Evolutionary conservation across 2,888 invertebrate genomes (phyloP).

Genomic region (Gibbula magus): DNA sequence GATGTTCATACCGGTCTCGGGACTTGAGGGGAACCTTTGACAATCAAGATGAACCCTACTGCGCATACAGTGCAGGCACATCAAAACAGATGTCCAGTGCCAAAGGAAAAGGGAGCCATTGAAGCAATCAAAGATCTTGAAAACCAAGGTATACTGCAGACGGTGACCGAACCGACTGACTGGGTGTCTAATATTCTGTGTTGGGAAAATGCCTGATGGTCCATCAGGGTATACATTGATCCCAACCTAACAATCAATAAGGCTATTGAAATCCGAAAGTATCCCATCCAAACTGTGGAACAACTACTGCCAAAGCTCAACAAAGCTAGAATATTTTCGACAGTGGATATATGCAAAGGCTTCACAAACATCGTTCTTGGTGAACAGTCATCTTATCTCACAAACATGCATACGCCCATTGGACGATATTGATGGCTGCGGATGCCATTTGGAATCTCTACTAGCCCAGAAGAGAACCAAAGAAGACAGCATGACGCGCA

Average conservation of each 20-base stretch:
- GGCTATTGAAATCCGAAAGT: neutral
- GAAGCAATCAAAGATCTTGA: too few species aligned
- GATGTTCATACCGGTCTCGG: too few species aligned
- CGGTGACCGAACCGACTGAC: neutral
- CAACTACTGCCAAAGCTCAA: neutral
- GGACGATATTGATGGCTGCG: neutral
- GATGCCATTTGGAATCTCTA: too few species aligned
- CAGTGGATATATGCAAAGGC: neutral
- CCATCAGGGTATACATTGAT: neutral
- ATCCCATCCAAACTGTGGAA: neutral
- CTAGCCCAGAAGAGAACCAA: neutral
- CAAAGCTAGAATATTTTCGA: neutral
- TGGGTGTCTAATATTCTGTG: neutral
- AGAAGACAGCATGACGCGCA: neutral
- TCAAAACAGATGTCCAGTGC: too few species aligned
- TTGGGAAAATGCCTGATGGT: neutral
- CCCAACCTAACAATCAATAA: neutral
- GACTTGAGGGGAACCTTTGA: too few species aligned
- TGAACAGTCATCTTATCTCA: neutral
- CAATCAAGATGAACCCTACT: too few species aligned
- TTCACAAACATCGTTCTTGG: neutral
- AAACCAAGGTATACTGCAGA: too few species aligned
- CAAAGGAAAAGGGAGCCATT: too few species aligned
- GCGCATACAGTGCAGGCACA: too few species aligned
- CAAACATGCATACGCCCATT: neutral